Evolutionary conservation across 2,113 vertebrate genomes (phyloP), one percentile per base, ranked within the genome.

Genomic region (Pleuronectes platessa): DNA sequence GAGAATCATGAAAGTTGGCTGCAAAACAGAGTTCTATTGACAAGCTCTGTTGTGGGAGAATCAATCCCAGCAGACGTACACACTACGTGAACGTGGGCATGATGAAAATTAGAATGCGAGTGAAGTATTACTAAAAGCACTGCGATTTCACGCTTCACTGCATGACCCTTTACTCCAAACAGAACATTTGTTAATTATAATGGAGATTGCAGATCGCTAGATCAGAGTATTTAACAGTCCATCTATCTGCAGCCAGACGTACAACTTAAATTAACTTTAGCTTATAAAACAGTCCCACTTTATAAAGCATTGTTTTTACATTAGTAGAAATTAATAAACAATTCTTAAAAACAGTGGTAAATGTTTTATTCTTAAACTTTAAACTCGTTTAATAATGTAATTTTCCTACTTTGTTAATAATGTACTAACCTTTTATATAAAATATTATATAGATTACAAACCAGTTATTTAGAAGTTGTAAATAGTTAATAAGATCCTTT

Each of bases 1-100:
- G 68, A 82, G 68, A 79, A 62, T 71, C 80, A 78, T 76, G 74
- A 81, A 62, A 85, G 51, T 18, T 74, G 66, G 67, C 66, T 31
- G 66, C 49, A 56, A 35, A 47, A 68, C 27, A 61, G 26, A 61
- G 31, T 61, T 62, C 59, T 65, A 49, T 58, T 73, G 65, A 74
- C 2, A 27, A 12, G 67, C 40, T 72, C 47, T 80, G 76, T 61
- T 74, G 63, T 71, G 59, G 58, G 47, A 72, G 27, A 79, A 74
- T 72, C 68, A 83, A 76, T 76, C 42, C 59, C 59, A 79, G 76
- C 49, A 61, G 76, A 74, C 70, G 49, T 23, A 59, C 27, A 61
- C 61, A 70, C 64, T 31, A 49, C 47, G n/a, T 31, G 61, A 55
- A 61, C n/a, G 54, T 13, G 55, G 65, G 24, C 10, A 26, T 69